Percentiles rank a stretch among this genome's conserved stretches.
phyloP scores from a whole-genome alignment of 2,888 invertebrate genomes.

The Ormyrus thymus region DNA sequence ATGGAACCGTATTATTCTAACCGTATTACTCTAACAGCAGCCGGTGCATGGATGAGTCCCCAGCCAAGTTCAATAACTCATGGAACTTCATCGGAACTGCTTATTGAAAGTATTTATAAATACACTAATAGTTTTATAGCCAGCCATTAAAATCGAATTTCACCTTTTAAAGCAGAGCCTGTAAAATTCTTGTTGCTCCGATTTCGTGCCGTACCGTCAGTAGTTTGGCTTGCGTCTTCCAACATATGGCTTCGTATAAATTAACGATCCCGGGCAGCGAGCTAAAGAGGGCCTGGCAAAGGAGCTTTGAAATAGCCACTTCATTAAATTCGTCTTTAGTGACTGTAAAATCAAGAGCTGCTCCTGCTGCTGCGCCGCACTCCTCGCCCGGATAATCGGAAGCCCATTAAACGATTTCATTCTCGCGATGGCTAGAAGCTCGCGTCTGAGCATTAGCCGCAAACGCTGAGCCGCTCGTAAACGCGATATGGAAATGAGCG shows the following conservation, averaged over 20 bases:
- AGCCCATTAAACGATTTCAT: slow-evolving; percentile 39
- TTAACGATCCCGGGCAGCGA: slow-evolving; percentile 22
- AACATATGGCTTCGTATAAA: neutral
- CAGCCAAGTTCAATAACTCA: no score
- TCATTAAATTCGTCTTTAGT: slow-evolving; percentile 41
- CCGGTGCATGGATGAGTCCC: no score
- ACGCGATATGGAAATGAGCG: slow-evolving; percentile 43
- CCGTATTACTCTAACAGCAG: no score
- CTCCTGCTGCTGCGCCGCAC: neutral
- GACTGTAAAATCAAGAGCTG: slow-evolving; percentile 39
- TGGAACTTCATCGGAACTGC: no score
- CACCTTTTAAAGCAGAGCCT: no score
- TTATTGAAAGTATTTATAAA: no score
- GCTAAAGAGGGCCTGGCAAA: neutral
- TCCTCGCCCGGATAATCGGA: slow-evolving; percentile 37
- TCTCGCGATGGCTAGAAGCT: slow-evolving; percentile 19
- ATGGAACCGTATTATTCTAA: no score
- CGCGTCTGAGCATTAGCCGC: slow-evolving; percentile 2
- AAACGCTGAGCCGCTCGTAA: slow-evolving; percentile 25
- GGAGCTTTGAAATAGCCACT: slow-evolving; percentile 18
- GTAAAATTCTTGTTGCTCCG: no score
- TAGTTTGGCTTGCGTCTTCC: no score
- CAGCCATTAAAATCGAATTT: no score
- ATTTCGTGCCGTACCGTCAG: no score
- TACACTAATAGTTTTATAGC: no score